Evolutionary conservation across 1,140 invertebrate genomes (phyloP), one percentile per base, ranked within the genome.

Genomic region (Polypedilum pembai): DNA sequence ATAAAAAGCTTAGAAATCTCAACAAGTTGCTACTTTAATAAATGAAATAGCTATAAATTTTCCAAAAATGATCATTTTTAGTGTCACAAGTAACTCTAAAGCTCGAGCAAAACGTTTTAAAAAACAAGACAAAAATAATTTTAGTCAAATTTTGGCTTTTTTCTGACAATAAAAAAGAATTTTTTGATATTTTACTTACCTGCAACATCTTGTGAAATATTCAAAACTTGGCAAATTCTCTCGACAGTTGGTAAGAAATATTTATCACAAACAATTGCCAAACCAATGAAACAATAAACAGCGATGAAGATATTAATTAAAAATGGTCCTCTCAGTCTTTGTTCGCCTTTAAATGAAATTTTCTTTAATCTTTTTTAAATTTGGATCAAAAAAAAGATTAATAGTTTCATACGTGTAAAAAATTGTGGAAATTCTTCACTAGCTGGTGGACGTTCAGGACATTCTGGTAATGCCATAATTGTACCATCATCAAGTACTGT

Each of bases 231-330:
- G 79, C 92, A 93, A 76, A 95, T 92, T 76, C 89, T 86, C 80
- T 94, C 91, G 1, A 95, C 87, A 1, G 91, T 88, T 0, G 93
- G 92, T 15, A 95, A 85, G 77, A 95, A 91, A 78, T 93, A 95
- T 78, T 93, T 90, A 79, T 95, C 93, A 81, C 93, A 95, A 1
- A 95, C 89, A 40, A 93, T 87, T 0, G 92, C 92, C 12, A 94
- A 84, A 8, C 92, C 77, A 2, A 91, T 84, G 77, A 92, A 94
- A 74, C 92, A 88, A 79, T 95, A 96, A 1, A 94, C 83, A 0
- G 89, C 90, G 10, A 92, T 87, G 8, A 94, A 78, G 5, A 90
- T 82, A 78, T 94, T 92, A 0, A 95, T 75, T 0, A 91, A 73
- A 8, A 93, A 85, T 0, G 89, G 92, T 0, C 94, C 92, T 10